Conservation (phyloP, 2,113 vertebrate species). For the Clarias gariepinus region DNA sequence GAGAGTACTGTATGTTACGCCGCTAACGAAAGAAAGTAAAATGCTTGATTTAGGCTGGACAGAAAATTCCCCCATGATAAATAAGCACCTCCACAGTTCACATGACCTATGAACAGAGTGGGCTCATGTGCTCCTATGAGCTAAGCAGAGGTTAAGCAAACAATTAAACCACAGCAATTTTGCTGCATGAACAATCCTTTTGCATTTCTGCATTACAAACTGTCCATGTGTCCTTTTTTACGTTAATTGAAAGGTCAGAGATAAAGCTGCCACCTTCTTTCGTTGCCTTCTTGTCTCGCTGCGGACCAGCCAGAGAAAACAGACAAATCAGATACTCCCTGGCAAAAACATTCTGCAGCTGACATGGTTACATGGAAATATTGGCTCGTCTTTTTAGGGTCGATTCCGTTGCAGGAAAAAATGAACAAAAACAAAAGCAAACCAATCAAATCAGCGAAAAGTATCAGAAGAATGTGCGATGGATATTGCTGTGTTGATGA, state of each 20-base stretch:
- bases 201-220: neutral
- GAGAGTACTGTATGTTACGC: neutral
- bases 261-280: constrained; percentile 31
- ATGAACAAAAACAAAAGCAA: constrained; percentile 53
- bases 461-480: constrained; percentile 51
- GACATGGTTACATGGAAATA: constrained; percentile 36
- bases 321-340: constrained; percentile 37
- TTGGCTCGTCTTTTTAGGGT: constrained; percentile 31
- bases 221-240: neutral
- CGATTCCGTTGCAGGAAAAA: constrained; percentile 40
- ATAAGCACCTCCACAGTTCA: constrained; percentile 20
- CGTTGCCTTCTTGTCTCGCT: constrained; percentile 11
- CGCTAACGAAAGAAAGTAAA: constrained; percentile 13
- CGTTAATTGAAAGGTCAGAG: constrained; percentile 9
- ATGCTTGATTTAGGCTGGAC: neutral
- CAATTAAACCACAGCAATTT: constrained; percentile 11
- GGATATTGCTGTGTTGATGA: constrained; percentile 44
- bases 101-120: constrained; percentile 11
- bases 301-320: neutral
- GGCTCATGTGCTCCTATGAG: constrained; percentile 14
- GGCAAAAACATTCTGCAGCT: constrained; percentile 44
- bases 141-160: constrained; percentile 25
- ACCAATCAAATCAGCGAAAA: constrained; percentile 53
- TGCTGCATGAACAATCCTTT: constrained; percentile 3
- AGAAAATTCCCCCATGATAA: neutral